Conservation (phyloP, 2,113 vertebrate genomes). For the Zingel zingel region DNA sequence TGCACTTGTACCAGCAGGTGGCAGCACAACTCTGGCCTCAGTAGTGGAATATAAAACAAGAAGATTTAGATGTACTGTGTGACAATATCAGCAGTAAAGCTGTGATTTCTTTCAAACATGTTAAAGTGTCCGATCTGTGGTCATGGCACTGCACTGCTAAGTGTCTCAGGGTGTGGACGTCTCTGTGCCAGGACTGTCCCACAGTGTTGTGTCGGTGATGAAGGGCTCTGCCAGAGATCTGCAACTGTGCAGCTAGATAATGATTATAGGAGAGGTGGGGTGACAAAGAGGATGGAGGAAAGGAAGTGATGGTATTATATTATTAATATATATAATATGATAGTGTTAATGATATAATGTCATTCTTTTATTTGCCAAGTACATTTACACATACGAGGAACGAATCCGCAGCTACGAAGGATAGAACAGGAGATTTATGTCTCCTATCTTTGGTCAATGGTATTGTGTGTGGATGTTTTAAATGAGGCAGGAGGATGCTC, state of each 20-base stretch:
- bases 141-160: not conserved
- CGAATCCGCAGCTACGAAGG: not conserved
- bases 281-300: conserved; percentile 7
- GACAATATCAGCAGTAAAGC: not conserved
- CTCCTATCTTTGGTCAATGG: not conserved
- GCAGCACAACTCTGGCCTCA: conserved; percentile 4
- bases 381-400: too few relatives aligned
- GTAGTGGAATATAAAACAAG: not conserved
- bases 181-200: conserved; percentile 5
- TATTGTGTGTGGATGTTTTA: too few relatives aligned
- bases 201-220: conserved; percentile 56
- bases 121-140: conserved; percentile 10
- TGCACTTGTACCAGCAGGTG: conserved; percentile 20
- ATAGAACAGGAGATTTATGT: conserved; percentile 59
- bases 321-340: too few relatives aligned
- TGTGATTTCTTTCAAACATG: conserved; percentile 4
- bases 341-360: too few relatives aligned
- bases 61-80: conserved; percentile 4
- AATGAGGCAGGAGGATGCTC: not conserved
- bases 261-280: not conserved
- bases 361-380: too few relatives aligned
- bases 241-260: conserved; percentile 19
- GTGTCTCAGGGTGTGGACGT: not conserved
- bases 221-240: conserved; percentile 41
- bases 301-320: not conserved